phyloP scores from a whole-genome alignment of 2,797 vertebrate species.

The Acestrorhynchus altus region DNA sequence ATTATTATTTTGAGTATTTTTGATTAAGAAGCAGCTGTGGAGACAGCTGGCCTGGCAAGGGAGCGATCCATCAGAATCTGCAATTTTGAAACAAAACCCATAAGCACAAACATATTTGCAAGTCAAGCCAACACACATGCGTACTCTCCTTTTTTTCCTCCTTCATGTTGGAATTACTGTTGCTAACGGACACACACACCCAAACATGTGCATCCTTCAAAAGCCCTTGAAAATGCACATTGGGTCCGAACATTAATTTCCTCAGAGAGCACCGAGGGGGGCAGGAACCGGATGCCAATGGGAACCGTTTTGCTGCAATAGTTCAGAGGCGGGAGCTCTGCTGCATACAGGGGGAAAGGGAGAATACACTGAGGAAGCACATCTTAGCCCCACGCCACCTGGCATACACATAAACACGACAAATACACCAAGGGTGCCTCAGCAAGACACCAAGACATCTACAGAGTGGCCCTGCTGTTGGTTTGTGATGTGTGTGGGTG shows the following conservation, averaged over 20 bases:
- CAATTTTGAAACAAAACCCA: conserved; percentile 41
- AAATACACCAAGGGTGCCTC: conserved; percentile 31
- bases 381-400: conserved; percentile 29
- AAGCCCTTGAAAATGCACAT: conserved; percentile 53
- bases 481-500: conserved; percentile 18
- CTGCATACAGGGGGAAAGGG: conserved; percentile 18
- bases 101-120: conserved; percentile 41
- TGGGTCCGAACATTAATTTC: conserved; percentile 47
- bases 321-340: conserved; percentile 30
- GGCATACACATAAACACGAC: conserved; percentile 26
- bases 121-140: conserved; percentile 11
- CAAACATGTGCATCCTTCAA: conserved; percentile 56
- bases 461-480: conserved; percentile 9
- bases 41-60: conserved; percentile 53
- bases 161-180: conserved; percentile 35
- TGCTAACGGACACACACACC: conserved; percentile 33
- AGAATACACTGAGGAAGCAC: conserved; percentile 21
- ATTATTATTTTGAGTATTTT: conserved; percentile 45
- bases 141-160: conserved; percentile 39
- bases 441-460: conserved; percentile 5
- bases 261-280: conserved; percentile 35
- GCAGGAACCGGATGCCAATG: conserved; percentile 47
- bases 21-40: conserved; percentile 56
- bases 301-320: conserved; percentile 35
- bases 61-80: conserved; percentile 42